phyloP scores from a whole-genome alignment of 2,797 vertebrate species.

The Denticeps clupeoides region DNA sequence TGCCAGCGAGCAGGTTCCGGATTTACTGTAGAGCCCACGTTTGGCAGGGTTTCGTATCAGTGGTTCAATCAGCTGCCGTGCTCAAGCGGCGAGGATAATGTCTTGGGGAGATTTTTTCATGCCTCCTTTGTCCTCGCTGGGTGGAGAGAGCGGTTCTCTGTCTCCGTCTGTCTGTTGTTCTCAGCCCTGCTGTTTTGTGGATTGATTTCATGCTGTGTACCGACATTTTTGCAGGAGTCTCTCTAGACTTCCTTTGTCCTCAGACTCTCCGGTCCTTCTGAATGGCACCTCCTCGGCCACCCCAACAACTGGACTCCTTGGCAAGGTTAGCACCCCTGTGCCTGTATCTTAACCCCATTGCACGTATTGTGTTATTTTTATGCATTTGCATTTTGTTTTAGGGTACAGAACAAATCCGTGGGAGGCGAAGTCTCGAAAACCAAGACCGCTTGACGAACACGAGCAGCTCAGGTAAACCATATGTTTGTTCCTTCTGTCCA shows the following conservation, averaged over 20 bases:
- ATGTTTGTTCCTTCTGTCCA: too few species aligned
- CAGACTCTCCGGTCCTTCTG: conserved; percentile 30
- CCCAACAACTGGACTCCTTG: conserved; percentile 30
- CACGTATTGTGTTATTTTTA: too few species aligned
- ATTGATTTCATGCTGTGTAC: conserved; percentile 6
- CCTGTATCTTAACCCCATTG: too few species aligned
- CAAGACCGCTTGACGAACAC: conserved; percentile 39
- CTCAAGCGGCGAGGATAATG: background rate
- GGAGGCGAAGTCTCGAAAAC: conserved; percentile 36
- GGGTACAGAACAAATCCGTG: conserved; percentile 35
- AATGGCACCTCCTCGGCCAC: conserved; percentile 47
- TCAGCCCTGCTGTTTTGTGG: background rate
- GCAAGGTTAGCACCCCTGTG: conserved; percentile 32
- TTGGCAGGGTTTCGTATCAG: background rate
- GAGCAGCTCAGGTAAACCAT: too few species aligned
- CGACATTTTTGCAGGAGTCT: conserved; percentile 46
- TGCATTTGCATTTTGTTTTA: conserved; percentile 23
- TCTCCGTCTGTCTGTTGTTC: too few species aligned
- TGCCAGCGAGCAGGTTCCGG: background rate
- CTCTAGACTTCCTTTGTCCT: conserved; percentile 49
- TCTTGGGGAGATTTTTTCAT: background rate
- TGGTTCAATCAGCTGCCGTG: background rate
- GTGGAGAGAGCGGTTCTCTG: conserved; percentile 8
- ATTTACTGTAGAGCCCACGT: background rate
- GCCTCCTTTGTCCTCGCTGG: background rate